phyloP scores from a whole-genome alignment of 2,888 invertebrate genomes.

The Copidosoma aretas region DNA sequence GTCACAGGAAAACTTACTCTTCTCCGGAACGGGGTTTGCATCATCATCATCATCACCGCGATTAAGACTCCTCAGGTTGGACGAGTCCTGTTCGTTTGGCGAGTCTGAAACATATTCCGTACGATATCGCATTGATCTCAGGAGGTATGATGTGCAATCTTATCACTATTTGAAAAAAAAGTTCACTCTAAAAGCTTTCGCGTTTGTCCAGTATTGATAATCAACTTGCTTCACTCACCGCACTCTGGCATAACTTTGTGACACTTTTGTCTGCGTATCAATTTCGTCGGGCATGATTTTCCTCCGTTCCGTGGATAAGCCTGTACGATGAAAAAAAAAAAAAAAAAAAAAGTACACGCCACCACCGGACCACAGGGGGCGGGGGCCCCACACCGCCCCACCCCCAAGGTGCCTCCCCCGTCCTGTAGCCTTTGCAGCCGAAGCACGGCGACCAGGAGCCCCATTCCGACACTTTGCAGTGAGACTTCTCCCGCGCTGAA shows the following conservation, averaged over 20 bases:
- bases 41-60: neutral
- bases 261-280: conserved; percentile 59
- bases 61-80: neutral
- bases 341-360: conserved; percentile 1
- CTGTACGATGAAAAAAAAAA: conserved; percentile 53
- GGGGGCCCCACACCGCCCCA: neutral
- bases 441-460: conserved; percentile 84
- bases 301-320: conserved; percentile 69
- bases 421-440: conserved; percentile 71
- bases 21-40: neutral
- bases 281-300: conserved; percentile 68
- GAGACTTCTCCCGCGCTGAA: conserved; percentile 46
- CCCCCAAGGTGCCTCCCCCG: conserved; percentile 58
- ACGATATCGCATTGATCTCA: neutral
- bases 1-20: conserved; percentile 12
- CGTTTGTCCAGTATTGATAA: no score
- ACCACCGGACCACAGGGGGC: no score
- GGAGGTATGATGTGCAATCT: no score
- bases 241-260: conserved; percentile 53
- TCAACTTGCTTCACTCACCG: conserved; percentile 48
- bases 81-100: conserved; percentile 13
- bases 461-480: conserved; percentile 82
- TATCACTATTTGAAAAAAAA: no score
- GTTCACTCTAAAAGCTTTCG: no score
- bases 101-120: conserved; percentile 6